A percentile compares a stretch with the other conserved stretches of the same genome.
These are phyloP conservation scores for Mustelus asterias DNA, from an alignment of 2,113 vertebrate species.

Conservation along the genomic window DNA sequence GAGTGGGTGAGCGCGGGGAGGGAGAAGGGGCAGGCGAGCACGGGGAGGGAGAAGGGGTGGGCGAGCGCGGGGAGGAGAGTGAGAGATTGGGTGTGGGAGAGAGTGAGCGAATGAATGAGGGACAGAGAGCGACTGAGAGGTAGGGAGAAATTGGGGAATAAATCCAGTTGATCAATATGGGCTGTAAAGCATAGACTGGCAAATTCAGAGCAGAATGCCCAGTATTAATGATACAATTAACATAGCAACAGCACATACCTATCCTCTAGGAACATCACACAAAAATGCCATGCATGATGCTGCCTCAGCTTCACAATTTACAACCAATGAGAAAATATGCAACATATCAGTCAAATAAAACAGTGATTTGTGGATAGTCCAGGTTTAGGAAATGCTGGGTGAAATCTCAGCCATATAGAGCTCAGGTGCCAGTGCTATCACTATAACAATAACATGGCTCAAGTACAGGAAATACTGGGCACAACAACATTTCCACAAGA, in stretches of 20 bases:
- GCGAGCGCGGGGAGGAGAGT: too few relatives aligned
- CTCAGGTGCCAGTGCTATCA: neutral
- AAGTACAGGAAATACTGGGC: neutral
- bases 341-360: neutral
- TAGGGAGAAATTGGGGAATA: neutral
- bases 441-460: neutral
- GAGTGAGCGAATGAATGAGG: too few relatives aligned
- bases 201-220: neutral
- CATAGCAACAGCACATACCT: neutral
- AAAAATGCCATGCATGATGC: neutral
- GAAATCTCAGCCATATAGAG: neutral
- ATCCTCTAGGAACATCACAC: neutral
- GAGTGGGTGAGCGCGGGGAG: too few relatives aligned
- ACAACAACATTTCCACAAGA: neutral
- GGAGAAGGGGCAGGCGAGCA: too few relatives aligned
- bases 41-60: too few relatives aligned
- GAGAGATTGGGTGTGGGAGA: too few relatives aligned
- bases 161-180: neutral
- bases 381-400: neutral
- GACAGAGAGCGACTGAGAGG: neutral
- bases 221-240: neutral
- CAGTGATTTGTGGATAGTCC: neutral
- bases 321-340: neutral
- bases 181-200: neutral
- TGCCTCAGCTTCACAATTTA: neutral